These are phyloP conservation scores for Nemotelus nigrinus DNA, from an alignment of 2,888 invertebrate species.

Conservation along the genomic window DNA sequence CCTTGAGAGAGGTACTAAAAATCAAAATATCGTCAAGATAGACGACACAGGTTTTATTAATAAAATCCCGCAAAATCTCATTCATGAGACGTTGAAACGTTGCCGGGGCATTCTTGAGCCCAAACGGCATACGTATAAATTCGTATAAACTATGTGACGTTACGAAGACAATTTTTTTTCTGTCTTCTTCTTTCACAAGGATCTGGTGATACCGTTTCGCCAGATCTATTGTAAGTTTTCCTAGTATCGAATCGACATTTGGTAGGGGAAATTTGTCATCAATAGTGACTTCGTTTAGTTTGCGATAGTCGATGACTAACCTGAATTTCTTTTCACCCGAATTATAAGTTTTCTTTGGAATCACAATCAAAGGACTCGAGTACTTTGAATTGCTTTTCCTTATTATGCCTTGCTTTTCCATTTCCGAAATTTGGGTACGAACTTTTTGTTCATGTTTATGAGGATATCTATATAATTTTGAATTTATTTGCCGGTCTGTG, in stretches of 20 bases:
- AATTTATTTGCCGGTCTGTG: too few species aligned
- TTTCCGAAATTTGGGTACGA: neutral
- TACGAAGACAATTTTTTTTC: neutral
- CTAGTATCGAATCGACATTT: slow-evolving; percentile 36
- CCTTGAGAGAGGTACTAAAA: neutral
- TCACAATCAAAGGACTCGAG: slow-evolving; percentile 1
- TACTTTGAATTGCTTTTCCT: slow-evolving; percentile 8
- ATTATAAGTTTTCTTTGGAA: slow-evolving; percentile 2
- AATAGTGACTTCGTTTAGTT: slow-evolving; percentile 3
- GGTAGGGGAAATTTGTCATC: neutral
- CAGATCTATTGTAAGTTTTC: slow-evolving; percentile 5
- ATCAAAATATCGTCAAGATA: neutral
- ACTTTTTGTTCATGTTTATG: neutral
- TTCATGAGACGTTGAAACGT: slow-evolving; percentile 19
- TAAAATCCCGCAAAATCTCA: neutral
- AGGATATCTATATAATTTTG: too few species aligned
- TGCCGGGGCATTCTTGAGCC: neutral
- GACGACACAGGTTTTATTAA: neutral
- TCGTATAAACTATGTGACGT: neutral
- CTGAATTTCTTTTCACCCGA: slow-evolving; percentile 6
- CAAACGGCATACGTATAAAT: slow-evolving; percentile 13
- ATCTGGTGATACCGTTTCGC: slow-evolving; percentile 3
- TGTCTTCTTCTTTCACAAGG: neutral
- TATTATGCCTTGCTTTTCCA: neutral
- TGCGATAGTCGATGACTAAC: neutral